phyloP scores from a whole-genome alignment of 1,140 invertebrate genomes.

The Heliconius eleuchia region DNA sequence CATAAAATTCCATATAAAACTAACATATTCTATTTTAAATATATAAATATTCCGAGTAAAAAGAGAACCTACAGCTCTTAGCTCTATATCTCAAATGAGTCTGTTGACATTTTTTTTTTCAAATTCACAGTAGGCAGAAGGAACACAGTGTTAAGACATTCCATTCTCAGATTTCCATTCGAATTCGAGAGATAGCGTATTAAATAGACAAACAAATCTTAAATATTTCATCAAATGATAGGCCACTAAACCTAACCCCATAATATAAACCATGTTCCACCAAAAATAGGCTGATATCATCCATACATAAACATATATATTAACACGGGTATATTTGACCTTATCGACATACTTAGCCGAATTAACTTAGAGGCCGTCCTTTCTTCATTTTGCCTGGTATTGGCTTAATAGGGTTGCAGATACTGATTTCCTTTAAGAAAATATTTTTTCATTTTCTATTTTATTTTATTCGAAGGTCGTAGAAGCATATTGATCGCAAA shows the following conservation, averaged over 20 bases:
- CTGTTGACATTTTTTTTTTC: too few species aligned
- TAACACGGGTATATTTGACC: slow-evolving; percentile 37
- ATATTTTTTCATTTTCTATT: background rate
- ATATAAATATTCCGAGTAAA: too few species aligned
- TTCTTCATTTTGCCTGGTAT: slow-evolving; percentile 39
- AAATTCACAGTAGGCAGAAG: too few species aligned
- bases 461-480: background rate
- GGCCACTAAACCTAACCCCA: background rate
- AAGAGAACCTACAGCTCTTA: background rate
- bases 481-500: too few species aligned
- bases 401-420: slow-evolving; percentile 35
- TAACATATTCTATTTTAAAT: too few species aligned
- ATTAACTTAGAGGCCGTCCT: slow-evolving; percentile 41
- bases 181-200: too few species aligned
- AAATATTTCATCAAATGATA: background rate
- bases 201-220: too few species aligned
- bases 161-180: too few species aligned
- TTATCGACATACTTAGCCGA: slow-evolving; percentile 43
- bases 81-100: background rate
- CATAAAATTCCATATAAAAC: too few species aligned
- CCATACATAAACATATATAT: slow-evolving; percentile 37
- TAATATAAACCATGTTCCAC: slow-evolving; percentile 19
- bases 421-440: background rate
- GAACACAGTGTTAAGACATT: too few species aligned
- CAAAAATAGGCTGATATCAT: slow-evolving; percentile 33